Conservation (phyloP, 2,888 invertebrate genomes). For the Stegana nigrithorax region DNA sequence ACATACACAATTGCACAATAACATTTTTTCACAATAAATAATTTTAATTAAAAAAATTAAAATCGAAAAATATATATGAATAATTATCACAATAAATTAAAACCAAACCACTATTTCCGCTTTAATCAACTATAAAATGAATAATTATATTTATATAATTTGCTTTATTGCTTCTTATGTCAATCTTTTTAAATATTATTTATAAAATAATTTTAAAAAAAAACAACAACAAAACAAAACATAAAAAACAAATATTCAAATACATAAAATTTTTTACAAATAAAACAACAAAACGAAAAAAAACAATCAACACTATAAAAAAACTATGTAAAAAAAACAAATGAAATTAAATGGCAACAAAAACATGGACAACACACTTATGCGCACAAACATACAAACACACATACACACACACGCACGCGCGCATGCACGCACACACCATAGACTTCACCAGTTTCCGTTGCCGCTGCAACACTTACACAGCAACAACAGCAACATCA, state of each 20-base stretch:
- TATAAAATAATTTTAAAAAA: neutral
- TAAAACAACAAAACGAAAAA: slow-evolving; percentile 6
- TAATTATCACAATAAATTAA: too few relatives aligned
- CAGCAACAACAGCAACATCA: slow-evolving; percentile 61
- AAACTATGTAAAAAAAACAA: slow-evolving; percentile 26
- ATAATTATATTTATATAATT: slow-evolving; percentile 10
- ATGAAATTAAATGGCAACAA: slow-evolving; percentile 30
- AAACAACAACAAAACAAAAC: neutral
- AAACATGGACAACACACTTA: slow-evolving; percentile 6
- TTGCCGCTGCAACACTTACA: slow-evolving; percentile 64
- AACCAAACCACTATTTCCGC: neutral
- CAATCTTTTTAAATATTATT: neutral
- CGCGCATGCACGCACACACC: slow-evolving; percentile 32
- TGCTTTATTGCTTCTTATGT: neutral
- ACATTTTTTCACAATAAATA: too few relatives aligned
- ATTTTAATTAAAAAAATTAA: neutral
- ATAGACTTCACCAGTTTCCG: slow-evolving; percentile 66
- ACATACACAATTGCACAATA: slow-evolving; percentile 23
- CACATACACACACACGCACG: slow-evolving; percentile 26
- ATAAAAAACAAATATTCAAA: neutral
- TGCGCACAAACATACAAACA: slow-evolving; percentile 26
- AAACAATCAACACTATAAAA: slow-evolving; percentile 15
- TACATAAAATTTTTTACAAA: neutral
- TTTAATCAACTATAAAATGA: slow-evolving; percentile 25
- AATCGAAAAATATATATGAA: neutral